These are phyloP conservation scores for Lipophrys pholis DNA, from an alignment of 2,113 vertebrate species.

Conservation along the genomic window DNA sequence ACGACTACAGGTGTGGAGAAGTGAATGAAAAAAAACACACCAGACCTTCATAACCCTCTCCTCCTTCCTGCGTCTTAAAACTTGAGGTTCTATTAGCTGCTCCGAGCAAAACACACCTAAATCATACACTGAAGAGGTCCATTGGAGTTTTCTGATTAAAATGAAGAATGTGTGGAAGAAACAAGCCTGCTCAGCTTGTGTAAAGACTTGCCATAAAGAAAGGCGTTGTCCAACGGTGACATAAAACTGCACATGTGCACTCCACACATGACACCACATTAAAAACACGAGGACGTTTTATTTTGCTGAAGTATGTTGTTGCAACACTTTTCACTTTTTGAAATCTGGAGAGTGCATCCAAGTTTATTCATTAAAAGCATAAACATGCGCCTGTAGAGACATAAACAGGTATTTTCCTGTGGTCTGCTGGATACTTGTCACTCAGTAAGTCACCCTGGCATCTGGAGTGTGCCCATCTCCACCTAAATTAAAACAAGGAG, in stretches of 20 bases:
- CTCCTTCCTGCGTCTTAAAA: neutral
- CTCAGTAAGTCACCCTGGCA: conserved; percentile 67
- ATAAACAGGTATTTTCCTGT: conserved; percentile 16
- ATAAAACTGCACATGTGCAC: too few relatives aligned
- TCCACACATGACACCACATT: too few relatives aligned
- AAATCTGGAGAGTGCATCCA: neutral
- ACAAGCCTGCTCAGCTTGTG: neutral
- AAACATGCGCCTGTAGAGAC: conserved; percentile 6
- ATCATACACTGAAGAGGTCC: neutral
- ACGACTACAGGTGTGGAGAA: neutral
- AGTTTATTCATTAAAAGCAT: neutral
- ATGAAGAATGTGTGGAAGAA: neutral
- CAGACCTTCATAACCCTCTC: neutral
- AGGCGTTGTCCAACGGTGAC: too few relatives aligned
- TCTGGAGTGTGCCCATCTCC: conserved; percentile 74
- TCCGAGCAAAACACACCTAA: neutral
- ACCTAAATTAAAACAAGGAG: conserved; percentile 82
- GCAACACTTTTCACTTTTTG: neutral
- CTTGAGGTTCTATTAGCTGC: neutral
- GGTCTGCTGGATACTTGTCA: conserved; percentile 55
- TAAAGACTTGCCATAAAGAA: too few relatives aligned
- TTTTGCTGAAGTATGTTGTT: neutral
- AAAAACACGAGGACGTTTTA: too few relatives aligned
- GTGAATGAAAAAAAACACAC: neutral
- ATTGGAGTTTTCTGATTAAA: neutral